phyloP scores from a whole-genome alignment of 2,113 vertebrate species.

The Sorex araneus region DNA sequence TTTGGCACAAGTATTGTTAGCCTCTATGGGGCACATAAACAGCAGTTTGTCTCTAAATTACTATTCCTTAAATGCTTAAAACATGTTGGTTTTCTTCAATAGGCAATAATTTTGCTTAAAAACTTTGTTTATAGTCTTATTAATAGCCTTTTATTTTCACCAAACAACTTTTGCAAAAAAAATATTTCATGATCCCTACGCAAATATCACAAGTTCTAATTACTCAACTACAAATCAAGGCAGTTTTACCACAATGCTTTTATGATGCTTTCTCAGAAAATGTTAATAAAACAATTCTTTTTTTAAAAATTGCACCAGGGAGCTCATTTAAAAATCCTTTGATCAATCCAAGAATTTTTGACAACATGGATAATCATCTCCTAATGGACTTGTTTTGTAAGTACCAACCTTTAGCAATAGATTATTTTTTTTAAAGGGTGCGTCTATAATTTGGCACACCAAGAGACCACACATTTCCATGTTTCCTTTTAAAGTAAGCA shows the following conservation, averaged over 20 bases:
- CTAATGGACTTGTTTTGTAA: conserved; percentile 66
- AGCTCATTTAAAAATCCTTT: conserved; percentile 70
- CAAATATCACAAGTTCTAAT: conserved; percentile 82
- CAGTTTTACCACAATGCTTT: conserved; percentile 69
- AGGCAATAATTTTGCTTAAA: conserved; percentile 71
- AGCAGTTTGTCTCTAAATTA: conserved; percentile 55
- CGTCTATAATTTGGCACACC: conserved; percentile 65
- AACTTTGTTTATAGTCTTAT: conserved; percentile 76
- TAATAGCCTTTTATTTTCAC: conserved; percentile 77
- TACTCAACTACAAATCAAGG: conserved; percentile 69
- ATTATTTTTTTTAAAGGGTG: conserved; percentile 57
- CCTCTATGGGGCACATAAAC: conserved; percentile 36
- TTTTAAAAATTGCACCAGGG: conserved; percentile 32
- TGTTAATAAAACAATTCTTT: conserved; percentile 75
- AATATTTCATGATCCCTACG: conserved; percentile 46
- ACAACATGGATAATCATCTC: conserved; percentile 71
- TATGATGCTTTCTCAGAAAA: conserved; percentile 69
- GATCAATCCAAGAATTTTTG: conserved; percentile 74
- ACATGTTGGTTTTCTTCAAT: conserved; percentile 64
- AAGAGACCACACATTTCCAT: background rate
- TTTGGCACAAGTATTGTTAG: background rate
- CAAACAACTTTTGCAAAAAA: conserved; percentile 65
- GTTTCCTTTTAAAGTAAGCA: conserved; percentile 48
- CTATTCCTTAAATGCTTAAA: conserved; percentile 68
- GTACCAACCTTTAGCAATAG: conserved; percentile 46